Base-by-base conservation (phyloP, 2,888 invertebrate species). In the Chymomyza procnemis region DNA sequence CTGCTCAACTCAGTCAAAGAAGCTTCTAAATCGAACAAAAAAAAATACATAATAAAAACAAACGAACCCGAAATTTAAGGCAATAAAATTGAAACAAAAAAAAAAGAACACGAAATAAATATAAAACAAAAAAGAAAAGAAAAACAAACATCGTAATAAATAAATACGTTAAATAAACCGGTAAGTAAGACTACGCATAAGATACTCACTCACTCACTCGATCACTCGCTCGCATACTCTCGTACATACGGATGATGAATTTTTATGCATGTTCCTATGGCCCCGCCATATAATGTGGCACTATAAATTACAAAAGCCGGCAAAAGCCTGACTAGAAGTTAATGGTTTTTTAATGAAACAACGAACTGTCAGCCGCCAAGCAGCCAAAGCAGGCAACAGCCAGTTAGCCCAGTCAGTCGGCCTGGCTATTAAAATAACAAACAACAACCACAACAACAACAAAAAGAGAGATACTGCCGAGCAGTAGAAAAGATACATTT, bases 211-310 rank as follows among this genome's bases (percentile, higher is more conserved):
- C n/a, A n/a, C n/a, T n/a, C n/a, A n/a, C n/a, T n/a, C n/a, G n/a
- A n/a, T n/a, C n/a, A n/a, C n/a, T n/a, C n/a, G n/a, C n/a, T n/a
- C n/a, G n/a, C n/a, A n/a, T n/a, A n/a, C n/a, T n/a, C n/a, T n/a
- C n/a, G n/a, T n/a, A 75, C 77, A 73, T 75, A 75, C 77, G 71
- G 77, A 67, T 82, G 85, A 82, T 82, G 83, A 82, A 85, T 82
- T 82, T 82, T 85, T 82, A 83, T 83, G 85, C 83, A 83, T 85
- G 85, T 83, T 85, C 83, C 79, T 85, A 80, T 80, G 83, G 61
- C 79, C 26, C 26, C 76, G 78, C 71, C 76, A 78, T 83, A 83
- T 80, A 82, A 34, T 34, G 34, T 41, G 34, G 34, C 34, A 41
- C 34, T 41, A 41, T 41, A 41, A 41, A 41, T 41, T 41, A 41